Evolutionary conservation across 2,888 invertebrate genomes (phyloP), one percentile per base, ranked within the genome.

Genomic region (Nephrotoma appendiculata): DNA sequence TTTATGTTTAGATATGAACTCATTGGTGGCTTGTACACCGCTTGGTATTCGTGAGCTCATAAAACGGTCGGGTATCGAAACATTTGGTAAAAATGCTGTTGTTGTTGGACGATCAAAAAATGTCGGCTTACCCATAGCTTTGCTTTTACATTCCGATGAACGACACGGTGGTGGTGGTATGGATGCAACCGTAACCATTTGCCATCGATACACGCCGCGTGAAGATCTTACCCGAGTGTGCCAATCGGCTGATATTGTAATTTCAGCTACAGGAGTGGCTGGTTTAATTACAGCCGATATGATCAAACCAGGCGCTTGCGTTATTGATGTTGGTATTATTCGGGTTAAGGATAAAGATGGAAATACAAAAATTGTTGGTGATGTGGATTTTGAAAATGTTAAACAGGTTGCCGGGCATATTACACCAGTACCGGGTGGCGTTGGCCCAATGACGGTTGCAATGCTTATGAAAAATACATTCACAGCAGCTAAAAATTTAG

Each of bases 361-460:
- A 1, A 95, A 95, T 89, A 93, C 93, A 0, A 95, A 94, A 90
- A 92, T 98, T 6, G 96, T 97, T 6, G 98, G 98, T 2, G 98
- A 98, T 92, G 97, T 97, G 3, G 96, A 98, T 90, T 98, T 95
- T 92, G 95, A 97, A 95, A 94, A 93, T 91, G 97, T 97, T 0
- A 93, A 93, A 87, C 93, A 96, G 91, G 93, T 97, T 41, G 98
- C 98, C 7, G 96, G 96, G 9, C 93, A 95, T 86, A 95, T 98
- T 85, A 97, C 98, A 0, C 98, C 98, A 0, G 98, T 98, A 0
- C 98, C 98, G 0, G 94, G 98, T 1, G 98, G 98, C 2, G 98
- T 97, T 5, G 98, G 98, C 0, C 98, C 98, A 0, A 96, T 98
- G 96, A 98, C 98, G 0, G 98, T 98, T 0, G 96, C 97, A 0